phyloP scores from a whole-genome alignment of 2,113 vertebrate genomes.

The Gallinago media region DNA sequence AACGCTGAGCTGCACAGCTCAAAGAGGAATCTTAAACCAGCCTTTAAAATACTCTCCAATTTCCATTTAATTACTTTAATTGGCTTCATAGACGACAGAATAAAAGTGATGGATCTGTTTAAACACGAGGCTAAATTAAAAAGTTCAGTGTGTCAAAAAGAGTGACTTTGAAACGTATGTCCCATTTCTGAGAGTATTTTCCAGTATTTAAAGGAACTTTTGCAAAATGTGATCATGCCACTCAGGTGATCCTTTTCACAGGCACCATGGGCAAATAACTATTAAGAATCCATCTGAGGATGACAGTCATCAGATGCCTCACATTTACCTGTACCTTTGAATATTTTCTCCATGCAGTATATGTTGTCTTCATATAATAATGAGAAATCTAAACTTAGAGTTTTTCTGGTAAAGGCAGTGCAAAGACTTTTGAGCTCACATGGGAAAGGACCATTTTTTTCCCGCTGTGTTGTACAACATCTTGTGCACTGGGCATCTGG shows the following conservation, averaged over 20 bases:
- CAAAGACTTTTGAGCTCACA: background rate
- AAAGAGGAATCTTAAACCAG: constrained; percentile 18
- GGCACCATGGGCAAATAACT: background rate
- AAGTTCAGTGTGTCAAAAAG: background rate
- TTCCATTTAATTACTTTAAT: constrained; percentile 34
- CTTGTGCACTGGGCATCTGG: background rate
- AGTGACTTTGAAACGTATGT: background rate
- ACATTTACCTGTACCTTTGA: background rate
- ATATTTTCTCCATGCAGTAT: background rate
- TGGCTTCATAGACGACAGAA: constrained; percentile 4
- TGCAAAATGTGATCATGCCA: background rate
- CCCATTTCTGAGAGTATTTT: background rate
- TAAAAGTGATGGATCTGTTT: constrained; percentile 25
- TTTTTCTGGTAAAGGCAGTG: background rate
- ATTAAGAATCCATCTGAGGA: background rate
- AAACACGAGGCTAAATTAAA: background rate
- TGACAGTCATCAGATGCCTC: background rate
- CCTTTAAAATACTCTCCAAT: constrained; percentile 19
- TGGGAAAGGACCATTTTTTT: background rate
- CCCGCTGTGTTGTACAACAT: background rate
- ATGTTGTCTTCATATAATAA: background rate
- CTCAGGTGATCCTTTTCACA: background rate
- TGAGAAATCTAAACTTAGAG: background rate
- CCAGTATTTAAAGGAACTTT: background rate
- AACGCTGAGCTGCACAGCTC: background rate